These are phyloP conservation scores for Mormyrus iriodes DNA, from an alignment of 2,113 vertebrate genomes.

Conservation along the genomic window DNA sequence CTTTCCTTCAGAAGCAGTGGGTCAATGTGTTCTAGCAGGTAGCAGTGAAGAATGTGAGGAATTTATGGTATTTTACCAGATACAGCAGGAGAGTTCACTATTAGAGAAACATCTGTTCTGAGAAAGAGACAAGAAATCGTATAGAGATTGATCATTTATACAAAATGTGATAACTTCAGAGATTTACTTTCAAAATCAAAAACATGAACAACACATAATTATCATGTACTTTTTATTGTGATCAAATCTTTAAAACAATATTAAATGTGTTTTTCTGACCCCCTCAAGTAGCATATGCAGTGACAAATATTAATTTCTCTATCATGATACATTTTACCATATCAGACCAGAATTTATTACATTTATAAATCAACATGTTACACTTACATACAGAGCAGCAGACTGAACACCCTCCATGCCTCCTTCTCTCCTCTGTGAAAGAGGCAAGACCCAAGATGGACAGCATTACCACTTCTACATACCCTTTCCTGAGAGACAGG, in stretches of 20 bases:
- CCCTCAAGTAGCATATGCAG: background rate
- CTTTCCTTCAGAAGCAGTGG: background rate
- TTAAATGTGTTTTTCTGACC: background rate
- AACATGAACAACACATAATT: background rate
- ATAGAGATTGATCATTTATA: background rate
- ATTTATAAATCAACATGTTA: background rate
- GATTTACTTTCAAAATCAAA: background rate
- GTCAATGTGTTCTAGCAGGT: slow-evolving; percentile 15
- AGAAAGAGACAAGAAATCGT: background rate
- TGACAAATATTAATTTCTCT: background rate
- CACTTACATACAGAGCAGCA: background rate
- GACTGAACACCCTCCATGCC: background rate
- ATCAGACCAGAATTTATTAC: background rate
- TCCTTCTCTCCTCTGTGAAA: background rate
- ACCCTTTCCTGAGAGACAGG: background rate
- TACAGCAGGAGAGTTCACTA: background rate
- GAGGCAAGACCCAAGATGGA: background rate
- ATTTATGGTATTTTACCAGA: slow-evolving; percentile 3
- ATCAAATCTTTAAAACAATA: background rate
- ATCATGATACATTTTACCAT: background rate
- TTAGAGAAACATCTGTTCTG: background rate
- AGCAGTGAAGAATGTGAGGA: slow-evolving; percentile 9
- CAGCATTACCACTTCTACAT: background rate
- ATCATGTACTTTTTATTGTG: background rate
- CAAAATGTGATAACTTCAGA: background rate